These are phyloP conservation scores for Homalodisca vitripennis DNA, from an alignment of 1,140 invertebrate genomes.

Conservation along the genomic window DNA sequence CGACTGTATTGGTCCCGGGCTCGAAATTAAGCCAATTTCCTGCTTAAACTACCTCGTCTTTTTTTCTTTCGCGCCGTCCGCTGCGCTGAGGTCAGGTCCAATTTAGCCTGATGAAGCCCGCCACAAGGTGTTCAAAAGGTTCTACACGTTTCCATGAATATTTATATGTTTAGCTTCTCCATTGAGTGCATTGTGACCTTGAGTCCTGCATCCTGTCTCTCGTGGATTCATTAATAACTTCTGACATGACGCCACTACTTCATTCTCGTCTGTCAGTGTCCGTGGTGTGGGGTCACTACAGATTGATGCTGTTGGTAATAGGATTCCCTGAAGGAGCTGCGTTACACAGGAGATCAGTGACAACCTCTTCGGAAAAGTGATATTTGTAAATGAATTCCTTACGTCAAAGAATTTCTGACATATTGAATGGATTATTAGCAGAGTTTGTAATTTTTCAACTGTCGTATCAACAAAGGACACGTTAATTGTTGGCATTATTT, in stretches of 20 bases:
- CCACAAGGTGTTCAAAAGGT: neutral
- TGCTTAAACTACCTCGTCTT: slow-evolving; percentile 17
- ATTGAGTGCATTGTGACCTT: neutral
- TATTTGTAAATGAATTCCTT: too few species aligned
- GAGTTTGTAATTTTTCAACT: too few species aligned
- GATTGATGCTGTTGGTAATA: neutral
- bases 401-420: too few species aligned
- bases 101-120: slow-evolving; percentile 4
- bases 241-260: neutral
- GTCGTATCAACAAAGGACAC: too few species aligned
- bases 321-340: too few species aligned
- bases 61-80: slow-evolving; percentile 14
- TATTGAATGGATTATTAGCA: too few species aligned
- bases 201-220: too few species aligned
- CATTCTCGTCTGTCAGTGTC: neutral
- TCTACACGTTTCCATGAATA: neutral
- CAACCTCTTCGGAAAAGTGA: too few species aligned
- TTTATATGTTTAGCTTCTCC: slow-evolving; percentile 13
- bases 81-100: slow-evolving; percentile 6
- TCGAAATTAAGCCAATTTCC: slow-evolving; percentile 26
- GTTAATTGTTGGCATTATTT: too few species aligned
- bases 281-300: neutral
- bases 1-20: slow-evolving; percentile 13
- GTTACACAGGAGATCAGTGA: too few species aligned
- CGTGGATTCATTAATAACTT: neutral